These are phyloP conservation scores for Phaenicophaeus curvirostris DNA, from an alignment of 2,797 vertebrate genomes.

Conservation along the genomic window DNA sequence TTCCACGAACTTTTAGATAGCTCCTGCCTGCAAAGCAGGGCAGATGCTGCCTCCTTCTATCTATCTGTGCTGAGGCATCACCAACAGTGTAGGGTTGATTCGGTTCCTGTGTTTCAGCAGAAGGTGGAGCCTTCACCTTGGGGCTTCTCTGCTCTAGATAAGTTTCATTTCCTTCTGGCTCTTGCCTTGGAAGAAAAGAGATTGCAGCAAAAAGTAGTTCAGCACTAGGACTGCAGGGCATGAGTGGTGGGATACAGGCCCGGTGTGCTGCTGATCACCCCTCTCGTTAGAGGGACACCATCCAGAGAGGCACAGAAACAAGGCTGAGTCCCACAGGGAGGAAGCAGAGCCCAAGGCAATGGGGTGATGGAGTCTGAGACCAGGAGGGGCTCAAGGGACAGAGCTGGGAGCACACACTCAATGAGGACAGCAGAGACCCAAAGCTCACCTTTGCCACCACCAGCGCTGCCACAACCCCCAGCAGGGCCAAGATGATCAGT, in stretches of 20 bases:
- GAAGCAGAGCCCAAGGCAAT: not conserved
- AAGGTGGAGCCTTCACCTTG: not conserved
- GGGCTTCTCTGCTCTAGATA: not conserved
- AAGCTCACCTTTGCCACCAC: constrained; percentile 63
- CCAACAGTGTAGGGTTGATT: not conserved
- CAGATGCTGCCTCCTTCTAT: not conserved
- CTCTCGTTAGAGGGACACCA: fast-evolving
- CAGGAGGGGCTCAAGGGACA: not conserved
- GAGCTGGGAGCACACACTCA: not conserved
- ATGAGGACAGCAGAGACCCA: too few species aligned
- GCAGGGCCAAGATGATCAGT: not conserved
- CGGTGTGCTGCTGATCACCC: fast-evolving
- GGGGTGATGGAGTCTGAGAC: not conserved
- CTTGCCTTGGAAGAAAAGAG: too few species aligned
- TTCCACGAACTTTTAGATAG: not conserved
- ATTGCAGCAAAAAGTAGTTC: not conserved
- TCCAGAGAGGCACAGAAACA: not conserved
- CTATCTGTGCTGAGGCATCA: not conserved
- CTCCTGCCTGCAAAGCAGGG: not conserved
- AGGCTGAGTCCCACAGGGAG: not conserved
- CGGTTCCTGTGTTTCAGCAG: not conserved
- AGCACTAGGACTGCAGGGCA: not conserved
- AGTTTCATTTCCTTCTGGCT: not conserved
- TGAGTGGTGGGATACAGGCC: fast-evolving
- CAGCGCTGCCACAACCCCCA: not conserved